Evolutionary conservation across 1,140 invertebrate species (phyloP).

Genomic region (Trichoplusia ni): DNA sequence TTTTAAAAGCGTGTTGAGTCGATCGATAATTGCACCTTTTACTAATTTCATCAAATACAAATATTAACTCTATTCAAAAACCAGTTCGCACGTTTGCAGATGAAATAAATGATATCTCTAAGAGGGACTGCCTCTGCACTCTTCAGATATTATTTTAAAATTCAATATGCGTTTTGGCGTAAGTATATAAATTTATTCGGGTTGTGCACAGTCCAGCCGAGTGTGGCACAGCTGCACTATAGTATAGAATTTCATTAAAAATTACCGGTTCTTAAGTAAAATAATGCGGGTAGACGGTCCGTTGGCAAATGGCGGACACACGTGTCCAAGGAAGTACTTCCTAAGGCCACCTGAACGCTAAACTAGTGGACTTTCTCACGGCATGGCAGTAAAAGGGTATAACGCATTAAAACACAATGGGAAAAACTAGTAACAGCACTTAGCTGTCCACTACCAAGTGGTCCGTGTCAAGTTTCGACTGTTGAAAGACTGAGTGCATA

Average conservation of each 20-base stretch:
- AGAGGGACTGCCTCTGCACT: neutral
- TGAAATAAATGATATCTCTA: no score
- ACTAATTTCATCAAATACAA: no score
- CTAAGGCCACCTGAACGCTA: conserved; percentile 57
- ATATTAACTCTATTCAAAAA: no score
- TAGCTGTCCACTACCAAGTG: conserved; percentile 34
- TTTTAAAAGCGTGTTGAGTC: no score
- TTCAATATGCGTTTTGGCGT: conserved; percentile 51
- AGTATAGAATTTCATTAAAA: conserved; percentile 71
- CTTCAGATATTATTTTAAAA: conserved; percentile 43
- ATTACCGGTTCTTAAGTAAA: conserved; percentile 66
- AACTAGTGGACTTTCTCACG: conserved; percentile 65
- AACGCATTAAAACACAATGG: conserved; percentile 53
- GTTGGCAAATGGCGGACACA: conserved; percentile 60
- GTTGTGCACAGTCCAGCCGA: conserved; percentile 46
- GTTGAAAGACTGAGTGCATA: conserved; percentile 4
- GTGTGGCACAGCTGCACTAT: conserved; percentile 65
- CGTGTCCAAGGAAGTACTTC: conserved; percentile 66
- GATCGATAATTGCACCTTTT: no score
- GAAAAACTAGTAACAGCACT: conserved; percentile 51
- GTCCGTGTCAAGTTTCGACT: conserved; percentile 35
- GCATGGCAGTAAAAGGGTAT: conserved; percentile 46
- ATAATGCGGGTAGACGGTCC: conserved; percentile 65
- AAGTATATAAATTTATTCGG: conserved; percentile 59
- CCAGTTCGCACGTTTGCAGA: no score